Conservation (phyloP, 2,113 vertebrate species). For the Picathartes gymnocephalus region DNA sequence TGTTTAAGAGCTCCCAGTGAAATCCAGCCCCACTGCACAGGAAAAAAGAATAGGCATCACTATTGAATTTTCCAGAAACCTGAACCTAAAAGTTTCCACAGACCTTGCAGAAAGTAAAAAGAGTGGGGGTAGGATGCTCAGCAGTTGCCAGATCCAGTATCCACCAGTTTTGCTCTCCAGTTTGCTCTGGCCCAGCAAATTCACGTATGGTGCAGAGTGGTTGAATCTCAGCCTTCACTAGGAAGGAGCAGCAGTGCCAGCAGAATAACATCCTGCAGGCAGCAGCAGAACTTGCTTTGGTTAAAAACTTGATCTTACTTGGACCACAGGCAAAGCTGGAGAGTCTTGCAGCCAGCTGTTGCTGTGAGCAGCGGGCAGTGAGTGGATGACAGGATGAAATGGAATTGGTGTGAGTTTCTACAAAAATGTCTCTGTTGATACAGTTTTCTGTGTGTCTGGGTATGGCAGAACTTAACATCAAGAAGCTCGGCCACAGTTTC, state of each 20-base stretch:
- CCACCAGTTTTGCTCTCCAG: neutral
- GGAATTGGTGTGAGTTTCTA: neutral
- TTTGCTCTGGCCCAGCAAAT: neutral
- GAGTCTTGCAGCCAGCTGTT: neutral
- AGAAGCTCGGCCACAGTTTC: neutral
- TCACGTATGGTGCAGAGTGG: rapidly evolving
- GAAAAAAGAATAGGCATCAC: neutral
- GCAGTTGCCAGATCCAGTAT: neutral
- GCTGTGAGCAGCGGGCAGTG: neutral
- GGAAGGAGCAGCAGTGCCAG: neutral
- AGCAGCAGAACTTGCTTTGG: neutral
- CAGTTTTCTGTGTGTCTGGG: neutral
- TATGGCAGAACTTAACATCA: neutral
- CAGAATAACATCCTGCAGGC: neutral
- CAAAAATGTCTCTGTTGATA: neutral
- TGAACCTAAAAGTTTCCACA: neutral
- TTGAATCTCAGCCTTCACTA: neutral
- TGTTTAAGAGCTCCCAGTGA: neutral
- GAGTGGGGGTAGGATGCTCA: neutral
- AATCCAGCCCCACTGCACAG: neutral
- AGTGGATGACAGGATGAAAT: neutral
- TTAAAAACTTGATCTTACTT: neutral
- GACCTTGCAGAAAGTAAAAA: neutral
- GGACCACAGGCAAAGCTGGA: neutral
- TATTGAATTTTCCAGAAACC: neutral